Base-by-base conservation (phyloP, 2,113 vertebrate genomes). In the Pavo muticus region DNA sequence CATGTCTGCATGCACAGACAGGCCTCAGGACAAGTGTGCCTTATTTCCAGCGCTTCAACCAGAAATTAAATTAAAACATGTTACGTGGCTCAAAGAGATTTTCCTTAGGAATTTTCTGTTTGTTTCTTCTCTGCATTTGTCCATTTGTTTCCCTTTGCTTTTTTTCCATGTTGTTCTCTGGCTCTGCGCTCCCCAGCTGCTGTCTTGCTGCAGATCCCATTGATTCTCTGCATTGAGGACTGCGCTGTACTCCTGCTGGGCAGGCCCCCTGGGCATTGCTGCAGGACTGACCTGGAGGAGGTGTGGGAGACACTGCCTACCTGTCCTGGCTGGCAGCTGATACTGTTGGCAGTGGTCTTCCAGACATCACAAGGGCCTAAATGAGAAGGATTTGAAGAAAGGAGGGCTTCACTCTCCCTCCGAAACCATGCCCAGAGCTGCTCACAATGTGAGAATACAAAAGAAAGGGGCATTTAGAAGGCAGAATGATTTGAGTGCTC, bases 241-340 rank as follows among this genome's bases (percentile, higher is more conserved):
- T 61, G 23, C 44, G n/a, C 35, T 32, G 32, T 13, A 42, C 32
- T 7, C 60, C 47, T 64, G 40, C 56, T 52, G 64, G 50, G 50
- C 52, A 59, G 77, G 87, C 9, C 24, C 24, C 20, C 9, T 60
- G 65, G 47, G 15, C 54, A 40, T 29, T 35, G 3, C 32, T 17
- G 44, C 75, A 59, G 77, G 70, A 65, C 23, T 64, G 25, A 30
- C 1, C 2, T 17, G 42, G 67, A 92, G 27, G 73, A 50, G 27
- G 19, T 52, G 13, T 2, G n/a, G 39, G 1, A 13, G 16, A 42
- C 2, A 1, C 24, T 84, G 40, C 24, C 3, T 40, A 29, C 17
- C 30, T 0, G 0, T 35, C 24, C 42, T 54, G 47, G 25, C 47
- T 80, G 73, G 47, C 57, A 75, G 17, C 27, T 0, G 0, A 19